Percentiles rank a stretch among this genome's conserved stretches.
These are phyloP conservation scores for Sphaeridia pumilis DNA, from an alignment of 2,888 invertebrate species.

Conservation along the genomic window DNA sequence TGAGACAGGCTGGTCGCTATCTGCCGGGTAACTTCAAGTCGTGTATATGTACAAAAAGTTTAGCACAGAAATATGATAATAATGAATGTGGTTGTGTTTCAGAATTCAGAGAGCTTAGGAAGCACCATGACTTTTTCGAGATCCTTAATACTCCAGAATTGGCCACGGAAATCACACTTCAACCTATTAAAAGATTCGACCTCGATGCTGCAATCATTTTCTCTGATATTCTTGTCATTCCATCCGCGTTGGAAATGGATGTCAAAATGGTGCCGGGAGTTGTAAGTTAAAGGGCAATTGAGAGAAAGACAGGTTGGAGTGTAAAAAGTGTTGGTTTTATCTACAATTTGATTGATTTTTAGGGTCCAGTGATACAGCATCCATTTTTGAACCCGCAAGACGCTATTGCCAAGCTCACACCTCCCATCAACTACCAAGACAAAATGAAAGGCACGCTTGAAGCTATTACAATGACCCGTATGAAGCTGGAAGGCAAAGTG, in stretches of 20 bases:
- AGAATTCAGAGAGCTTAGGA: slow-evolving; percentile 65
- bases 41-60: not conserved
- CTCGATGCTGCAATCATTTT: slow-evolving; percentile 98
- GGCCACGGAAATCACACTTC: slow-evolving; percentile 86
- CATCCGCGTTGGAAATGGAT: slow-evolving; percentile 81
- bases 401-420: slow-evolving; percentile 51
- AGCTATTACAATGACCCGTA: slow-evolving; percentile 84
- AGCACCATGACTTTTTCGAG: slow-evolving; percentile 78
- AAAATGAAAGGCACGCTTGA: slow-evolving; percentile 77
- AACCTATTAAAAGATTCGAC: slow-evolving; percentile 76
- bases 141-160: slow-evolving; percentile 79
- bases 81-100: slow-evolving; percentile 10
- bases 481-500: slow-evolving; percentile 75
- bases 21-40: slow-evolving; percentile 55
- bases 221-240: slow-evolving; percentile 92
- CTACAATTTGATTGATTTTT: slow-evolving; percentile 6
- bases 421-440: slow-evolving; percentile 48
- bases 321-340: not conserved
- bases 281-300: slow-evolving; percentile 47
- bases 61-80: too few relatives aligned
- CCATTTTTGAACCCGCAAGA: slow-evolving; percentile 65
- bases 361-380: slow-evolving; percentile 83
- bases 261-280: slow-evolving; percentile 85
- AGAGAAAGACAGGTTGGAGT: not conserved
- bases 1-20: slow-evolving; percentile 96